These are phyloP conservation scores for Zapornia atra DNA, from an alignment of 2,113 vertebrate species.

Conservation along the genomic window DNA sequence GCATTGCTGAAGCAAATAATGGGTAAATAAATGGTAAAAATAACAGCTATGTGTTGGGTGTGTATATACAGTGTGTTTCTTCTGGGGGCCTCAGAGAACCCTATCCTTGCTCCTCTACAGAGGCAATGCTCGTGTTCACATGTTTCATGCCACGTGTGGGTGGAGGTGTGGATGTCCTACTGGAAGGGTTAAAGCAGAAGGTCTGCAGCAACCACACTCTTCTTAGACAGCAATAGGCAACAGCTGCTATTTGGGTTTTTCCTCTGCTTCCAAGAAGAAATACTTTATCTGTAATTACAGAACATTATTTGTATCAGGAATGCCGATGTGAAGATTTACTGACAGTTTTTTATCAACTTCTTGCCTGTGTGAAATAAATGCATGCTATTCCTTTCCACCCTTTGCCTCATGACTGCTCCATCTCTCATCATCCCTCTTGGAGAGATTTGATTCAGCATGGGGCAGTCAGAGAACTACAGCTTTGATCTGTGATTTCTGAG, in stretches of 20 bases:
- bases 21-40: background rate
- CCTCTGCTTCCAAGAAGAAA: background rate
- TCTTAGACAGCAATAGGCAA: background rate
- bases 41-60: background rate
- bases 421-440: background rate
- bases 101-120: background rate
- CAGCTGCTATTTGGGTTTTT: background rate
- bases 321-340: background rate
- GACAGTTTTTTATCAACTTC: background rate
- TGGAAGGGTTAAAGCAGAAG: background rate
- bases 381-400: background rate
- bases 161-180: background rate
- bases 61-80: background rate
- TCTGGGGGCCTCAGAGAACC: background rate
- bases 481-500: background rate
- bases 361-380: background rate
- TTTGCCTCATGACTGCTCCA: background rate
- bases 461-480: background rate
- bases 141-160: background rate
- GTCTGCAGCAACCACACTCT: background rate
- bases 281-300: background rate
- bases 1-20: background rate
- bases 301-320: background rate
- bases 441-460: background rate
- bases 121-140: background rate